Evolutionary conservation across 2,888 invertebrate species (phyloP), one percentile per base, ranked within the genome.

Genomic region (Orthosia gracilis): DNA sequence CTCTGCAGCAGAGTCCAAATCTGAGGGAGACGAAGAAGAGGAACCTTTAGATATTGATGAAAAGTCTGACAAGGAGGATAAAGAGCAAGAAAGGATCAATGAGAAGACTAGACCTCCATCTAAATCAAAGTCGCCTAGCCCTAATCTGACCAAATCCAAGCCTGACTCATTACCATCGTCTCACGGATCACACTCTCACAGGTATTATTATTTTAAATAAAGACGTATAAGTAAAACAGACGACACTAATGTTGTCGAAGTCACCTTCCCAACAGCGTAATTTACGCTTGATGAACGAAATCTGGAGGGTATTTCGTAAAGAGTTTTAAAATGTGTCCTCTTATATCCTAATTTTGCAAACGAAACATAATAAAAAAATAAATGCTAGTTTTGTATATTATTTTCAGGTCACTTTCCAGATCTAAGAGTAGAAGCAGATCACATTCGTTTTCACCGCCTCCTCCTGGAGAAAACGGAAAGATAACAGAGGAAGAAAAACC

Each of bases 401-500:
- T 23, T 92, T 92, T 62, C 88, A 96, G 96, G 82, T 95, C 96
- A 80, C 88, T 87, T 47, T 93, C 95, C 70, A 93, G 95, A 87
- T 96, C 96, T 54, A 96, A 95, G 88, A 96, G 96, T 84, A 93
- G 96, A 88, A 96, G 97, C 81, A 94, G 96, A 85, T 96, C 96
- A 69, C 96, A 96, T 91, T 96, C 96, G 2, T 96, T 96, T 88
- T 96, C 97, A 47, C 96, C 96, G 9, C 96, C 96, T n/a, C 95
- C 94, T 11, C 91, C 89, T 45, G 95, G 91, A 69, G 95, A 95
- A 89, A 97, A 96, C 91, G 96, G 96, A 4, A 96, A 96, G 88
- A 76, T 85, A 65, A 85, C 89, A 67, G 96, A 94, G 79, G 94
- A 94, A 80, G 92, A 92, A 72, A 92, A 92, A 73, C 88, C 91